These are phyloP conservation scores for Macrobrachium nipponense DNA, from an alignment of 1,140 invertebrate species.

Conservation along the genomic window DNA sequence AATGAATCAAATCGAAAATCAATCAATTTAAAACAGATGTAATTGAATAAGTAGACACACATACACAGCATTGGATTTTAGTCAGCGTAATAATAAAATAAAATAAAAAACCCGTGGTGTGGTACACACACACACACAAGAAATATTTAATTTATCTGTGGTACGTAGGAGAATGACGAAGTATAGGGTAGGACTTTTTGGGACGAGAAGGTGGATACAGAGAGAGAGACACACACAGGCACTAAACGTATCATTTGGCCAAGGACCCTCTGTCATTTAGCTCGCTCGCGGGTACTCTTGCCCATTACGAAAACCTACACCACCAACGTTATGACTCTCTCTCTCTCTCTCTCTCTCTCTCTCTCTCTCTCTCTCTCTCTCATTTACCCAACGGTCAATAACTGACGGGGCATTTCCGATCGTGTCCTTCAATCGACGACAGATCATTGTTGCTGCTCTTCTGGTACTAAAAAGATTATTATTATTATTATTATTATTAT, in stretches of 20 bases:
- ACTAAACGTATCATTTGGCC: slow-evolving; percentile 21
- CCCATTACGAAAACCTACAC: slow-evolving; percentile 26
- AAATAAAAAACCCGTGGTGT: no score
- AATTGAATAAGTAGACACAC: no score
- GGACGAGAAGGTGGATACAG: not conserved
- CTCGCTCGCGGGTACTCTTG: slow-evolving; percentile 6
- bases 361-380: not conserved
- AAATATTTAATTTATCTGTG: no score
- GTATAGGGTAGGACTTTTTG: not conserved
- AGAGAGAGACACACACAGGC: not conserved
- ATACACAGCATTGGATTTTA: no score
- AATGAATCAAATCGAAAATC: no score
- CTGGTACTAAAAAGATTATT: no score
- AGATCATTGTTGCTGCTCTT: not conserved
- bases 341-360: slow-evolving; percentile 7
- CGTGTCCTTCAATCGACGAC: not conserved
- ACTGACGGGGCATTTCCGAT: not conserved
- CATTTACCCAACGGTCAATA: not conserved
- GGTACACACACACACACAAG: no score
- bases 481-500: no score
- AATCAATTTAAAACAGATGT: no score
- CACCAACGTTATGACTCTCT: not conserved
- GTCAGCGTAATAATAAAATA: no score
- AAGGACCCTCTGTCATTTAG: slow-evolving; percentile 5
- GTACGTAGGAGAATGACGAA: not conserved